Evolutionary conservation across 2,797 vertebrate species (phyloP).

Genomic region (Rhadinocentrus ornatus): DNA sequence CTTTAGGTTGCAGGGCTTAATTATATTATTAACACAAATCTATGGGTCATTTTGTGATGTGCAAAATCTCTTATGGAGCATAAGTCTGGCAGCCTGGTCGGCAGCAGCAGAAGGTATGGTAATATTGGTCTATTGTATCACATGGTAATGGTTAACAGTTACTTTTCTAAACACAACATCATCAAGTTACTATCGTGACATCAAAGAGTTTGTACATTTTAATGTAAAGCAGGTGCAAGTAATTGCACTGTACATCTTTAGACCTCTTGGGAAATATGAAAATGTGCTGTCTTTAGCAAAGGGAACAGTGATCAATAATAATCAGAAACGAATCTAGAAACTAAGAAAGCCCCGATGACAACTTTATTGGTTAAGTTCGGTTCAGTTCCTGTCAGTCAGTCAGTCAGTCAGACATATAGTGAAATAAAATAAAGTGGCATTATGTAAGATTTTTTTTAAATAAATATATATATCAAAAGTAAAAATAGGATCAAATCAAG

Average conservation of each 20-base stretch:
- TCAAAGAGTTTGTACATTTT: constrained; percentile 15
- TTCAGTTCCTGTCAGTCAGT: too few relatives aligned
- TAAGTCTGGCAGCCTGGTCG: not conserved
- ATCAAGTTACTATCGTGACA: not conserved
- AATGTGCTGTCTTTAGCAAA: constrained; percentile 2
- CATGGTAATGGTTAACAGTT: constrained; percentile 26
- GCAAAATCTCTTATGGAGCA: not conserved
- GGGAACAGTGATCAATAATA: constrained; percentile 22
- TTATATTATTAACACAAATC: not conserved
- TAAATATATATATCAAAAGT: too few relatives aligned
- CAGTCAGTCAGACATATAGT: too few relatives aligned
- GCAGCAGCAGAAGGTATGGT: not conserved
- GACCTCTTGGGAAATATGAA: too few relatives aligned
- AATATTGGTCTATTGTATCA: too few relatives aligned
- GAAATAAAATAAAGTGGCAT: too few relatives aligned
- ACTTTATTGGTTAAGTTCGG: not conserved
- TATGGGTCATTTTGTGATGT: not conserved
- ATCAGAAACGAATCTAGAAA: not conserved
- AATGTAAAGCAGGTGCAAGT: constrained; percentile 6
- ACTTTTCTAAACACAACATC: not conserved
- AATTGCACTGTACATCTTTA: constrained; percentile 25
- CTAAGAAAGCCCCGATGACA: not conserved
- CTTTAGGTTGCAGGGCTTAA: not conserved
- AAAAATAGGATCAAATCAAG: too few relatives aligned
- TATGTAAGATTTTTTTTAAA: too few relatives aligned